Percentiles rank a stretch among this genome's conserved stretches.
phyloP scores from a whole-genome alignment of 2,113 vertebrate genomes.

The Trogon surrucura region DNA sequence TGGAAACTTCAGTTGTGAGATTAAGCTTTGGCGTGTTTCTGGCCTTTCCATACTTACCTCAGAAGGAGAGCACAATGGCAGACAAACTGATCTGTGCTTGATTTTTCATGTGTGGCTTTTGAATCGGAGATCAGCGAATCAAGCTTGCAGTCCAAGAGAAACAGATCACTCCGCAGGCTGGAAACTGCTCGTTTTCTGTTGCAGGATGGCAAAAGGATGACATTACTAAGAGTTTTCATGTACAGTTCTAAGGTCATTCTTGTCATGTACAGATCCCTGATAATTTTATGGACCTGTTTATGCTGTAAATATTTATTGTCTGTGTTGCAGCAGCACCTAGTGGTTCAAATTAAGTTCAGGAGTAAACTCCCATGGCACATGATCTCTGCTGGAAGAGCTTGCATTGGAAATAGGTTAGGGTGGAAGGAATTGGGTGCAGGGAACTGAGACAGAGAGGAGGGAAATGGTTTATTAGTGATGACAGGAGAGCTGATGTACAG shows the following conservation, averaged over 20 bases:
- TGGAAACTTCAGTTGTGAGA: not conserved
- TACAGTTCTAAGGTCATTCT: not conserved
- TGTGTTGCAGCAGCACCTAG: slow-evolving; percentile 68
- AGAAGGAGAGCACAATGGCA: not conserved
- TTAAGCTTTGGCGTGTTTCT: not conserved
- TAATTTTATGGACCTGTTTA: not conserved
- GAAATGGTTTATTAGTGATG: not conserved
- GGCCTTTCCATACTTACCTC: not conserved
- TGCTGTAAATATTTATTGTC: not conserved
- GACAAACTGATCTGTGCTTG: not conserved
- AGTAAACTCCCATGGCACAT: not conserved
- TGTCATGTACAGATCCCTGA: not conserved
- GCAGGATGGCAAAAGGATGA: not conserved
- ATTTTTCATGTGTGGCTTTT: not conserved
- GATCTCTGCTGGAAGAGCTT: not conserved
- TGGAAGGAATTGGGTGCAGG: not conserved
- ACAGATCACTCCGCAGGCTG: not conserved
- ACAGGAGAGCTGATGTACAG: not conserved
- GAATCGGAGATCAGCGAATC: not conserved
- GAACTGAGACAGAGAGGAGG: not conserved
- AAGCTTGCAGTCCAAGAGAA: not conserved
- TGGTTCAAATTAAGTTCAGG: slow-evolving; percentile 48
- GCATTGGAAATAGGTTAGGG: not conserved
- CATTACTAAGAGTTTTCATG: not conserved
- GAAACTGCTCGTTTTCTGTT: not conserved